A percentile compares a stretch with the other conserved stretches of the same genome.
These are phyloP conservation scores for Habropoda laboriosa DNA, from an alignment of 1,140 invertebrate species.

Conservation along the genomic window DNA sequence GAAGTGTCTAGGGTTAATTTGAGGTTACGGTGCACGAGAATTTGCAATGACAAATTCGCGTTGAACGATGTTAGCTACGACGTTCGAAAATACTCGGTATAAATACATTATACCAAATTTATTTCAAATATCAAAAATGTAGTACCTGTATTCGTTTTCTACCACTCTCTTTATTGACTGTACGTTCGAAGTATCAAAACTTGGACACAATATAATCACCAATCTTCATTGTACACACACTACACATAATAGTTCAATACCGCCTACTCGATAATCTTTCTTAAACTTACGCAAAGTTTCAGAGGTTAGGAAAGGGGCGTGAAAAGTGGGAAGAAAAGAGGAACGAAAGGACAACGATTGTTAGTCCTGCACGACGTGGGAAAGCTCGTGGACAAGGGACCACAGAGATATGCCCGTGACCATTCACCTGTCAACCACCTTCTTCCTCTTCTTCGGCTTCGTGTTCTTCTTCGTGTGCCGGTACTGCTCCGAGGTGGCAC, in stretches of 20 bases:
- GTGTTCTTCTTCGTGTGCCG: conserved; percentile 27
- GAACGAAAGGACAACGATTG: conserved; percentile 36
- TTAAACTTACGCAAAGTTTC: conserved; percentile 25
- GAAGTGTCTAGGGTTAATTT: not conserved
- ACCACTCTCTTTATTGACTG: not conserved
- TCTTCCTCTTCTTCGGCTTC: conserved; percentile 61
- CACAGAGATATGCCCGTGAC: conserved; percentile 68
- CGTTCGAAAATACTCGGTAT: not conserved
- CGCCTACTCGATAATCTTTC: conserved; percentile 1
- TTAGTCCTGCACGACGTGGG: conserved; percentile 64
- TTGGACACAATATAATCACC: not conserved
- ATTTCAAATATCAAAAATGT: too few species aligned
- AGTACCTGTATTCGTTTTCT: too few species aligned
- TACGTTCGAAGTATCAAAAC: not conserved
- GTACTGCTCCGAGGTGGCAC: conserved; percentile 52
- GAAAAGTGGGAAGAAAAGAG: conserved; percentile 26
- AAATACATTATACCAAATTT: not conserved
- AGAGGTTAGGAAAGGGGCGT: conserved; percentile 6
- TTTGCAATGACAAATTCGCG: not conserved
- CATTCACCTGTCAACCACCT: conserved; percentile 80
- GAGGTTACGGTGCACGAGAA: not conserved
- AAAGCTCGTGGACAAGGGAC: conserved; percentile 61
- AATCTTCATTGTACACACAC: not conserved
- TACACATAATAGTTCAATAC: not conserved
- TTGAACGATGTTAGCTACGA: not conserved